Percentiles rank a stretch among this genome's conserved stretches.
phyloP scores from a whole-genome alignment of 2,113 vertebrate genomes.

The Odocoileus hemionus region DNA sequence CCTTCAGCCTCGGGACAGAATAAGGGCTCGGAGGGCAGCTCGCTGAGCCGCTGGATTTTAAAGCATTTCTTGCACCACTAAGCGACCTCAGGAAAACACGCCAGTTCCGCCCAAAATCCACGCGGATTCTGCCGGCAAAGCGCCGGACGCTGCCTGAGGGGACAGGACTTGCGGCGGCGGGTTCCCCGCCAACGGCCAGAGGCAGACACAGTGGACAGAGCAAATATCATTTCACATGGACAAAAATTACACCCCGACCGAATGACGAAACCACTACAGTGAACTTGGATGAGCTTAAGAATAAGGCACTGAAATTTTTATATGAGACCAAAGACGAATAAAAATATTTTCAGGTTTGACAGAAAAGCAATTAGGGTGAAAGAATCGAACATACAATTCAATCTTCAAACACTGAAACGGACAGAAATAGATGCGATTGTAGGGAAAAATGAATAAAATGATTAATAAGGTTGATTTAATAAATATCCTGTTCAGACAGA shows the following conservation, averaged over 20 bases:
- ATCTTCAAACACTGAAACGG: background rate
- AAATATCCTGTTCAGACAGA: background rate
- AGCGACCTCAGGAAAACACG: background rate
- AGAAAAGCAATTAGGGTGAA: background rate
- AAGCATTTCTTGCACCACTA: background rate
- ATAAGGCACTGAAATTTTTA: background rate
- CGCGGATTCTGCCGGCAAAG: background rate
- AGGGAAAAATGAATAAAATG: background rate
- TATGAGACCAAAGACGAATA: background rate
- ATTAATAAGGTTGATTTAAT: background rate
- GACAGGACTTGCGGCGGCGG: accelerated
- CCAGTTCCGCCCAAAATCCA: background rate
- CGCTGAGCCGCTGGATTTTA: background rate
- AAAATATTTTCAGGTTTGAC: background rate
- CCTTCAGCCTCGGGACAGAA: background rate
- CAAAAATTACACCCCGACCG: accelerated
- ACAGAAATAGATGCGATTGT: background rate
- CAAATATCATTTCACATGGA: background rate
- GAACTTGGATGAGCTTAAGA: background rate
- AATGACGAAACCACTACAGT: accelerated
- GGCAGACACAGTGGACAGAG: background rate
- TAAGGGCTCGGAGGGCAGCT: background rate
- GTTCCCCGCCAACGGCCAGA: background rate
- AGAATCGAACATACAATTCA: background rate
- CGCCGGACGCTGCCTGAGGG: accelerated